Evolutionary conservation across 2,113 vertebrate species (phyloP).

Genomic region (Psittacara wagleri): DNA sequence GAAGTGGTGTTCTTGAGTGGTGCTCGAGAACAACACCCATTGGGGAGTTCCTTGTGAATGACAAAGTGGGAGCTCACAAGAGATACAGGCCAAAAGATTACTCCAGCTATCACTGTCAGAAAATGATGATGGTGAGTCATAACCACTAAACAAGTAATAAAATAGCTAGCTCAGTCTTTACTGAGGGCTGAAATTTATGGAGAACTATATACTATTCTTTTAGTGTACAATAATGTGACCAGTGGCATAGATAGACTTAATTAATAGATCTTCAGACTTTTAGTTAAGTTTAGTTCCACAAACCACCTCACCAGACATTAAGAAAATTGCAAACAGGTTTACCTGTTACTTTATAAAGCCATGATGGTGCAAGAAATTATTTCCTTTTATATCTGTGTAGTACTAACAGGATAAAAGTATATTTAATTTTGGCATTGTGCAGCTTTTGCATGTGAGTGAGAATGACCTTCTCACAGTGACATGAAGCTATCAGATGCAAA

Average conservation of each 20-base stretch:
- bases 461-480: neutral
- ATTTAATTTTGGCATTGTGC: neutral
- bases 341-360: neutral
- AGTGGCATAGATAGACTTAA: neutral
- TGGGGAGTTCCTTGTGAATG: conserved; percentile 89
- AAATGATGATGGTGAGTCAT: conserved; percentile 84
- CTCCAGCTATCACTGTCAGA: conserved; percentile 77
- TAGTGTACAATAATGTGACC: neutral
- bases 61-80: conserved; percentile 85
- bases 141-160: neutral
- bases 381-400: neutral
- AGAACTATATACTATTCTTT: neutral
- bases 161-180: neutral
- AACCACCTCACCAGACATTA: neutral
- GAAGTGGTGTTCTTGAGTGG: conserved; percentile 95
- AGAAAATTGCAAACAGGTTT: neutral
- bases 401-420: neutral
- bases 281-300: neutral
- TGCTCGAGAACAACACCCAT: conserved; percentile 92
- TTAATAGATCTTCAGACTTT: neutral
- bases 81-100: conserved; percentile 88
- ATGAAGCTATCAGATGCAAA: neutral
- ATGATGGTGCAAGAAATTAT: neutral
- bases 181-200: neutral
- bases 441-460: neutral